phyloP scores from a whole-genome alignment of 2,797 vertebrate species.

The Onychomys torridus region DNA sequence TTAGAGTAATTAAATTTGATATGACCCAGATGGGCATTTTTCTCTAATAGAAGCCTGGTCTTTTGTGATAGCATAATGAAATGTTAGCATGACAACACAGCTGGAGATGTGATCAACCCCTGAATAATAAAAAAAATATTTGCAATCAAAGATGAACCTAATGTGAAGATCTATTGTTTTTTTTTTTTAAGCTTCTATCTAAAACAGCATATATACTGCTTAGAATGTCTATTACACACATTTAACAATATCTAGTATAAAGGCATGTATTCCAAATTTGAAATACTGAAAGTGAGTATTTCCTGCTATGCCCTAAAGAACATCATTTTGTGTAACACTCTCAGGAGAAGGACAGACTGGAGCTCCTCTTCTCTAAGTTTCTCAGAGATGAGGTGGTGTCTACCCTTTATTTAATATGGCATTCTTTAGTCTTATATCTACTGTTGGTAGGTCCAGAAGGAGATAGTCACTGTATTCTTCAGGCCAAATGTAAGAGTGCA shows the following conservation, averaged over 20 bases:
- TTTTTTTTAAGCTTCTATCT: conserved; percentile 18
- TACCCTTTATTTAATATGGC: neutral
- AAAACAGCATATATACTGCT: neutral
- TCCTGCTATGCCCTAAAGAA: neutral
- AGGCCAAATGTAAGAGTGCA: neutral
- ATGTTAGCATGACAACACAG: conserved; percentile 65
- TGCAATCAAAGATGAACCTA: conserved; percentile 20
- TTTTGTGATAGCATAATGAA: conserved; percentile 69
- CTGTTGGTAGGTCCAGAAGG: neutral
- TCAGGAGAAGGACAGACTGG: neutral
- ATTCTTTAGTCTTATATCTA: neutral
- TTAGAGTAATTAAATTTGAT: conserved; percentile 69
- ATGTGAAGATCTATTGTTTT: neutral
- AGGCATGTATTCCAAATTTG: neutral
- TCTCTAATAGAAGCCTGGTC: conserved; percentile 55
- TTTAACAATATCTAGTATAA: neutral
- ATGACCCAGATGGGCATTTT: conserved; percentile 47
- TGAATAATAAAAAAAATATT: conserved; percentile 57
- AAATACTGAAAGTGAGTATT: neutral
- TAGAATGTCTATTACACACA: neutral
- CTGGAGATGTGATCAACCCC: neutral
- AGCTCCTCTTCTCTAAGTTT: neutral
- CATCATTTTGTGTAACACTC: neutral
- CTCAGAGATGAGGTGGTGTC: neutral
- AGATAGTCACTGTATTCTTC: neutral